Evolutionary conservation across 2,113 vertebrate species (phyloP).

Genomic region (Serinus canaria): DNA sequence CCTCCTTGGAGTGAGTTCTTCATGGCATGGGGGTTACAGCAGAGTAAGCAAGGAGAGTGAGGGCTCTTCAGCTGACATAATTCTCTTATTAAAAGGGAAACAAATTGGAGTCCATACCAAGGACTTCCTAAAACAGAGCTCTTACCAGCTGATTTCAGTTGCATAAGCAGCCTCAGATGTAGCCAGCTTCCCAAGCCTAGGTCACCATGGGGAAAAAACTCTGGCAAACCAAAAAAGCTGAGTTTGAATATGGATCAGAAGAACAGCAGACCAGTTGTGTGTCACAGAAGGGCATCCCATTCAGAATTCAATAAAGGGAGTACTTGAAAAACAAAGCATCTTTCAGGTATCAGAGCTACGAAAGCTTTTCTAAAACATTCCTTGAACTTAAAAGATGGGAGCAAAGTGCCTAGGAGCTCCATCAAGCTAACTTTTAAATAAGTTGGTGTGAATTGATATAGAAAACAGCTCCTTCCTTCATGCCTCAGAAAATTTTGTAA

Average conservation of each 20-base stretch:
- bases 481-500: neutral
- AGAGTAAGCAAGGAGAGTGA: neutral
- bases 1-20: neutral
- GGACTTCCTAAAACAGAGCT: neutral
- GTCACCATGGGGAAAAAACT: neutral
- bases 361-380: neutral
- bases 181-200: neutral
- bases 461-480: neutral
- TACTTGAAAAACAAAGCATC: neutral
- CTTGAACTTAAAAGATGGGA: neutral
- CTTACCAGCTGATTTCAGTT: neutral
- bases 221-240: neutral
- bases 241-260: neutral
- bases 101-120: neutral
- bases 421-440: neutral
- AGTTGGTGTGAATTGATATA: neutral
- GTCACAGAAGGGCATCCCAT: neutral
- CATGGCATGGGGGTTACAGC: neutral
- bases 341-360: neutral
- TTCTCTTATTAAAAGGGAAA: neutral
- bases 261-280: neutral
- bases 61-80: neutral
- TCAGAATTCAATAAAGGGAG: neutral
- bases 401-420: neutral
- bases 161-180: neutral